Percentiles rank a stretch among this genome's conserved stretches.
phyloP scores from a whole-genome alignment of 2,113 vertebrate genomes.

The Lophura nycthemera region DNA sequence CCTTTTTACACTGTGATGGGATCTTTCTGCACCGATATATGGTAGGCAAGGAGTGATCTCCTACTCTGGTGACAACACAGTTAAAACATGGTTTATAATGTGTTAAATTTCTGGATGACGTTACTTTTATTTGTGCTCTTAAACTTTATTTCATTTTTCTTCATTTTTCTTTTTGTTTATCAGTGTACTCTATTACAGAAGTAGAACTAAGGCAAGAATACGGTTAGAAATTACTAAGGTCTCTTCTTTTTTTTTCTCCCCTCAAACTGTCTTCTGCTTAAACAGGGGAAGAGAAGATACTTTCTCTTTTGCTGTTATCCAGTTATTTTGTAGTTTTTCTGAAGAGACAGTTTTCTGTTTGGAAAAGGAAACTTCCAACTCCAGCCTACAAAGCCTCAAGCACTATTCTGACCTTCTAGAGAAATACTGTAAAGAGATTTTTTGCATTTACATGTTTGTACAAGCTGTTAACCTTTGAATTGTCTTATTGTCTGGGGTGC shows the following conservation, averaged over 20 bases:
- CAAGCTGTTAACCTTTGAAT: background rate
- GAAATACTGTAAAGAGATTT: background rate
- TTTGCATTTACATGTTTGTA: background rate
- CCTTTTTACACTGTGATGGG: background rate
- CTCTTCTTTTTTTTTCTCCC: background rate
- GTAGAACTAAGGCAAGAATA: background rate
- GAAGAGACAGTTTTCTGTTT: background rate
- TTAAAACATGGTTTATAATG: background rate
- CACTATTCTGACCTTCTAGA: background rate
- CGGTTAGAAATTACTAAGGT: background rate
- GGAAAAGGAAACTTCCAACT: background rate
- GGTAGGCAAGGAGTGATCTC: background rate
- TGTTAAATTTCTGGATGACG: background rate
- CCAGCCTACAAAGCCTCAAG: background rate
- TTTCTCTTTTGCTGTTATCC: background rate
- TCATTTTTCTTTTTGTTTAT: background rate
- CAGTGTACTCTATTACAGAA: background rate
- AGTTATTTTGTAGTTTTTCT: background rate
- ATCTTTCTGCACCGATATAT: background rate
- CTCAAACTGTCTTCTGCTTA: background rate
- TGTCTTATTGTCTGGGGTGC: background rate
- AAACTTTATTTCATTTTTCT: background rate
- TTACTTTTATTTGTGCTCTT: background rate
- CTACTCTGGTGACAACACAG: background rate
- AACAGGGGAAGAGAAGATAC: background rate